phyloP scores from a whole-genome alignment of 2,888 invertebrate species.

The Apotomis betuletana region DNA sequence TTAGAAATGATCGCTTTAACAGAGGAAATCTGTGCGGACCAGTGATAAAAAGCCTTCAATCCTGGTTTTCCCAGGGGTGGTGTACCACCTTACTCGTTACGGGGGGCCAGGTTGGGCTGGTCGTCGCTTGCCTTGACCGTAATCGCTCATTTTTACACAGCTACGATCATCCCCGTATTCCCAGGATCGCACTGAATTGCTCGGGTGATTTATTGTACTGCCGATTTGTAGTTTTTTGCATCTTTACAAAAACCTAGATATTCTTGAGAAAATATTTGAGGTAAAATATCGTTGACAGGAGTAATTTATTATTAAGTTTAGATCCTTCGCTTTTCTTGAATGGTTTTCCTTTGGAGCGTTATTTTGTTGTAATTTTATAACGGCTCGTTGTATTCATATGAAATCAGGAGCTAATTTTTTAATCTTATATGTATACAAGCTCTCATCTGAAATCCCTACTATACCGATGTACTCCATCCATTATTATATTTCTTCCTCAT shows the following conservation, averaged over 20 bases:
- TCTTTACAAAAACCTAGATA: neutral
- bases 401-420: too few species aligned
- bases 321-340: too few species aligned
- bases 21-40: constrained; percentile 32
- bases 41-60: constrained; percentile 16
- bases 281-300: neutral
- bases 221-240: constrained; percentile 19
- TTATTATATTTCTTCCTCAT: too few species aligned
- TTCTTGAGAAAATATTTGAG: neutral
- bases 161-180: constrained; percentile 29
- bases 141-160: constrained; percentile 38
- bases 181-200: constrained; percentile 22
- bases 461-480: too few species aligned
- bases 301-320: neutral
- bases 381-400: too few species aligned
- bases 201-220: constrained; percentile 29
- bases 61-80: neutral
- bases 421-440: too few species aligned
- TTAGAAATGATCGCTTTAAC: constrained; percentile 18
- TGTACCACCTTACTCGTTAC: constrained; percentile 25
- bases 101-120: constrained; percentile 20
- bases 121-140: constrained; percentile 19
- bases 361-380: too few species aligned
- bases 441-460: too few species aligned
- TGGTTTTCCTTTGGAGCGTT: too few species aligned